Percentiles rank a stretch among this genome's conserved stretches.
These are phyloP conservation scores for Plebejus argus DNA, from an alignment of 2,888 invertebrate species.

Conservation along the genomic window DNA sequence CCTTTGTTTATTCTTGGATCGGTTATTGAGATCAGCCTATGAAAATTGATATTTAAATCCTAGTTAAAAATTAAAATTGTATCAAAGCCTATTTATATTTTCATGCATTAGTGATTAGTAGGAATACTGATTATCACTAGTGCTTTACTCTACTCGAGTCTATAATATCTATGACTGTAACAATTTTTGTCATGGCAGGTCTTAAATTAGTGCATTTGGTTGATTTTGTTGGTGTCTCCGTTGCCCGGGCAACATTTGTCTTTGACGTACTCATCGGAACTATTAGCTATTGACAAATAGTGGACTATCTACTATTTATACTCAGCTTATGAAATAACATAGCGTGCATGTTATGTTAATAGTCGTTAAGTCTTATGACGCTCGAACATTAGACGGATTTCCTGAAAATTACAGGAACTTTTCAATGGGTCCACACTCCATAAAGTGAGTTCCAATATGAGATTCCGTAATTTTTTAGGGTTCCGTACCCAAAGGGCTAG, in stretches of 20 bases:
- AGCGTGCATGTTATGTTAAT: conserved; percentile 53
- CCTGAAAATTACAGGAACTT: neutral
- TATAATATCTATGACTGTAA: neutral
- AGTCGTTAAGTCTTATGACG: conserved; percentile 48
- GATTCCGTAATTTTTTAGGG: no score
- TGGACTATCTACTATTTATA: conserved; percentile 44
- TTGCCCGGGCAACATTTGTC: conserved; percentile 69
- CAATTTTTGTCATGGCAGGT: neutral
- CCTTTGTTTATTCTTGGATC: no score
- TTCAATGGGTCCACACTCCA: no score
- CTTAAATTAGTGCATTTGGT: conserved; percentile 11
- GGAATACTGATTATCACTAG: no score
- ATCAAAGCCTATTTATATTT: no score
- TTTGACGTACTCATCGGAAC: conserved; percentile 64
- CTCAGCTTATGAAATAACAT: conserved; percentile 55
- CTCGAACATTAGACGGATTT: neutral
- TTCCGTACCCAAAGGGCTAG: no score
- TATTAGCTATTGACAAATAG: conserved; percentile 75
- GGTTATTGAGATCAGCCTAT: no score
- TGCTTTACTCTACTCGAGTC: no score
- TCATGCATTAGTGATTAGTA: no score
- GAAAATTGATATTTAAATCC: no score
- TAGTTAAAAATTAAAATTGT: no score
- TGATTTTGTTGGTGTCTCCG: conserved; percentile 62
- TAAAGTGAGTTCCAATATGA: no score